Base-by-base conservation (phyloP, 2,888 invertebrate species). In the Allophyes oxyacanthae region DNA sequence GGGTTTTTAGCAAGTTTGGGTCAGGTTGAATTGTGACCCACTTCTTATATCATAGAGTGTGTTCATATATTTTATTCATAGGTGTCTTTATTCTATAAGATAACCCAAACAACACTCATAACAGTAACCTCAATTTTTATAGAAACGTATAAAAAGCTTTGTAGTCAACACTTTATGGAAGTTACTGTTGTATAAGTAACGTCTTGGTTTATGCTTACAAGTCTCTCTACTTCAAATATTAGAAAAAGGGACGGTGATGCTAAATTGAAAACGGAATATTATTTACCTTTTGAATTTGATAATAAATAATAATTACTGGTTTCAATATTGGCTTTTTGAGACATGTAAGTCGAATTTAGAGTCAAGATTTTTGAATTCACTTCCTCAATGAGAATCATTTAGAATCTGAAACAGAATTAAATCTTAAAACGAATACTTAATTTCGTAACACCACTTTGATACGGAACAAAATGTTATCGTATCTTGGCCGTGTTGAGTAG, bases 401-500 rank as follows among this genome's bases (percentile, higher is more conserved):
- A 4, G 11, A 6, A 11, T 5, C 11, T 11, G 33, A 13, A 6
- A 33, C 28, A 8, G 28, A 32, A 2, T 38, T 5, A 38, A n/a
- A 38, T 13, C 8, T 26, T 26, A 36, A 20, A 28, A 13, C 6
- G 8, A 34, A 32, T 2, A 46, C 26, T 15, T 15, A 30, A 14
- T 33, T n/a, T 26, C 13, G 33, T 53, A 41, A 63, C 56, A 69
- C 48, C 50, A 25, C 49, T 68, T 45, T 50, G 67, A 71, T 73
- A 68, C 64, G 62, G 28, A 68, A 56, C 37, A 34, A 64, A 58
- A 63, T 10, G 41, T 42, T 48, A 80, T 85, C 89, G 89, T 89
- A 89, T 83, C 88, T 89, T 89, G 91, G 90, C 86, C 88, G 84
- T 78, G 75, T 80, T 75, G 75, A 70, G 67, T 82, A 85, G 84